Evolutionary conservation across 2,797 vertebrate genomes (phyloP), one percentile per base, ranked within the genome.

Genomic region (Acipenser ruthenus): DNA sequence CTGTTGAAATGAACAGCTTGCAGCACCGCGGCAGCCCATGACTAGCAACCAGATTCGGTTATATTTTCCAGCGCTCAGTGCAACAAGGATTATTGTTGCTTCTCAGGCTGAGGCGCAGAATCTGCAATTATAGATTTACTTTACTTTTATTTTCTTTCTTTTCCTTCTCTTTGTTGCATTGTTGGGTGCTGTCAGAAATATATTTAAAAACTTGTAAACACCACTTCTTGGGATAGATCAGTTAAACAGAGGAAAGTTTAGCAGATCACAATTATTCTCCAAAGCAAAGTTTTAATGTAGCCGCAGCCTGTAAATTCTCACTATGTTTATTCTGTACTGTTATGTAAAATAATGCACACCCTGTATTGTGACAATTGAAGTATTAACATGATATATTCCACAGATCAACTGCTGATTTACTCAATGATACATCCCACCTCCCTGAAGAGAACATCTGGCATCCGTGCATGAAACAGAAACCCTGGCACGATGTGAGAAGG

Each of bases 1-100:
- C 61, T 67, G 65, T 48, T 60, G 10, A 60, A 69, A 65, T 63
- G 62, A 62, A 68, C 50, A 68, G 67, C 61, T 68, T 63, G 52
- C 61, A 51, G 63, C 61, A 10, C 51, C 49, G 52, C 58, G 52
- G 52, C 52, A 56, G 49, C 47, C 15, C 59, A 15, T 62, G 51
- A n/a, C 37, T 37, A 37, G 52, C 52, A 53, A 9, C 52, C 52
- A 53, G 52, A 53, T 13, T 58, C 12, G 55, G 11, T 4, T 11
- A n/a, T n/a, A n/a, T n/a, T 58, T 58, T 58, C 55, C 55, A 58
- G 55, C 5, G 55, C 55, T 58, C 55, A n/a, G 12, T 58, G 12
- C 55, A 58, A 58, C 55, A n/a, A 13, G 55, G 55, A 58, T 58
- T 58, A 58, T 58, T 11, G 6, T 13, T 58, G 3, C 55, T 58